A percentile compares a stretch with the other conserved stretches of the same genome.
phyloP scores from a whole-genome alignment of 2,113 vertebrate genomes.

The Pontoporia blainvillei region DNA sequence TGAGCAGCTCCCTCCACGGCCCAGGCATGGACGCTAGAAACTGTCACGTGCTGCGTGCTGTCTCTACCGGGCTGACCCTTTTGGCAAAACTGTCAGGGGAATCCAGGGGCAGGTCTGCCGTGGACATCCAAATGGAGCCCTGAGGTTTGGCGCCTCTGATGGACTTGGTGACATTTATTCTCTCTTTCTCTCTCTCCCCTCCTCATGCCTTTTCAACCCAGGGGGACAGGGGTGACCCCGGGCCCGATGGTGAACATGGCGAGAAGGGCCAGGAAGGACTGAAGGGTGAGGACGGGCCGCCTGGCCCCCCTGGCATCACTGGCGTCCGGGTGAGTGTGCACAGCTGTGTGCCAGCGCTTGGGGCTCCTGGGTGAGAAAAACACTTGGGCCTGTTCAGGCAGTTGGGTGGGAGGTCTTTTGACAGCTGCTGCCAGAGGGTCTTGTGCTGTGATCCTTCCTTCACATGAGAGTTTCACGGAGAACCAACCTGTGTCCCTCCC shows the following conservation, averaged over 20 bases:
- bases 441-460: not conserved
- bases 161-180: not conserved
- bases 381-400: fast-evolving
- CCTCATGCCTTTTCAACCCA: constrained; percentile 65
- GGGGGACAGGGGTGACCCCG: constrained; percentile 96
- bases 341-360: fast-evolving
- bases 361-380: not conserved
- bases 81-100: not conserved
- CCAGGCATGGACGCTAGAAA: not conserved
- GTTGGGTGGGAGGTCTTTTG: not conserved
- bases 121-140: not conserved
- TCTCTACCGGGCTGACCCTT: not conserved
- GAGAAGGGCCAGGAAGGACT: constrained; percentile 92
- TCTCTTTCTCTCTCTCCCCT: not conserved
- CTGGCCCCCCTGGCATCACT: constrained; percentile 88
- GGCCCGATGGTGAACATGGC: constrained; percentile 91
- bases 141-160: not conserved
- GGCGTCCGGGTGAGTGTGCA: constrained; percentile 90
- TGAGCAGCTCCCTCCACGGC: not conserved
- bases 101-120: not conserved
- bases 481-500: fast-evolving
- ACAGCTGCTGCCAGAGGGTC: not conserved
- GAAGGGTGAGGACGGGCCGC: constrained; percentile 92
- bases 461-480: not conserved
- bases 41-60: fast-evolving